phyloP scores from a whole-genome alignment of 2,113 vertebrate species.

The Toxotes jaculatrix region DNA sequence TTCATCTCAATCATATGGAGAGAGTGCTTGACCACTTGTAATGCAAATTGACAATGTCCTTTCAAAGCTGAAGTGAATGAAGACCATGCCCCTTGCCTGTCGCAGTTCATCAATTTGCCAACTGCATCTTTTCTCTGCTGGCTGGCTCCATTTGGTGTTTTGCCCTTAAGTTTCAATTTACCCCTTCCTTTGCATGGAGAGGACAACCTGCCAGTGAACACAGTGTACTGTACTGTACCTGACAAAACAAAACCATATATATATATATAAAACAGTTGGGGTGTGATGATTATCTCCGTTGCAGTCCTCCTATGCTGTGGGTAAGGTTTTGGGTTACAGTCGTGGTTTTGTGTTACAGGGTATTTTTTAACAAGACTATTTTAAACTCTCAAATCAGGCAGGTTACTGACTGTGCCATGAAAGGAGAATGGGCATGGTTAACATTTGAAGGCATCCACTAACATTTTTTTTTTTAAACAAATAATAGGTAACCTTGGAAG shows the following conservation, averaged over 20 bases:
- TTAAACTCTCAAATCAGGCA: background rate
- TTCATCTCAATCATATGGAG: slow-evolving; percentile 58
- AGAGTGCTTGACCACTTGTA: slow-evolving; percentile 55
- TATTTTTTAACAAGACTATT: background rate
- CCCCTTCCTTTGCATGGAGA: background rate
- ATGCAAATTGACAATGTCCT: slow-evolving; percentile 63
- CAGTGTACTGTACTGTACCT: background rate
- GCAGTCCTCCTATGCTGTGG: background rate
- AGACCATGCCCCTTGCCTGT: slow-evolving; percentile 34
- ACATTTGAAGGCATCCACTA: background rate
- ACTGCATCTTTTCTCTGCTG: slow-evolving; percentile 5
- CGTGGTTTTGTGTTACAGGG: background rate
- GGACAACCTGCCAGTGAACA: background rate
- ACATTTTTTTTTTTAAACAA: background rate
- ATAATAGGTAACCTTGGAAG: background rate
- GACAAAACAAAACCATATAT: background rate
- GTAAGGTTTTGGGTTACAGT: background rate
- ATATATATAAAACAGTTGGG: background rate
- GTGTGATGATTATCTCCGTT: background rate
- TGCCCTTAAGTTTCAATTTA: slow-evolving; percentile 6
- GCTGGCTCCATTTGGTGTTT: slow-evolving; percentile 15
- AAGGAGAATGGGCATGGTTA: background rate
- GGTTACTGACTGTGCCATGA: background rate
- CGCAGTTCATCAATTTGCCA: slow-evolving; percentile 48
- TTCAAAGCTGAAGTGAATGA: slow-evolving; percentile 54